These are phyloP conservation scores for Synchiropus splendidus DNA, from an alignment of 2,113 vertebrate genomes.

Conservation along the genomic window DNA sequence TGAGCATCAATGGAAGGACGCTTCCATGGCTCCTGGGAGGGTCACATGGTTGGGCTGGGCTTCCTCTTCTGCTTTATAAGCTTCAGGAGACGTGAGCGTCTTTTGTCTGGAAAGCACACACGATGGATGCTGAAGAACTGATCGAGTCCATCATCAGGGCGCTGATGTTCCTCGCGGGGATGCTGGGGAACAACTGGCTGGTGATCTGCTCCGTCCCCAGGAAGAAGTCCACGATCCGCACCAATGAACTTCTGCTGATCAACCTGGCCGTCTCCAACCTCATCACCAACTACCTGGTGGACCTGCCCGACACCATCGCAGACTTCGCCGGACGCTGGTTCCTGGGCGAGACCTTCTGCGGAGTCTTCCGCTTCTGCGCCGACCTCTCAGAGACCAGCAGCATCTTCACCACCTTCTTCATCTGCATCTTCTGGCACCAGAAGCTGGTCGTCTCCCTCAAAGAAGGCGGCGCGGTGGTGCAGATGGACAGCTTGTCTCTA, in stretches of 20 bases:
- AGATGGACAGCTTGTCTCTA: conserved; percentile 51
- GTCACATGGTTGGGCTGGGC: conserved; percentile 15
- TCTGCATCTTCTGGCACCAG: conserved; percentile 67
- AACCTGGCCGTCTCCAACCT: conserved; percentile 69
- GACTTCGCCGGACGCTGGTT: conserved; percentile 53
- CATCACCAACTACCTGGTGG: conserved; percentile 69
- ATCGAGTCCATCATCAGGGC: conserved; percentile 45
- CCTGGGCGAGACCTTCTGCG: conserved; percentile 51
- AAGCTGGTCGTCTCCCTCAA: conserved; percentile 66
- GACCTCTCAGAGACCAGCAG: conserved; percentile 68
- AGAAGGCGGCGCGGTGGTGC: conserved; percentile 44
- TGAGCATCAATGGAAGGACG: no score
- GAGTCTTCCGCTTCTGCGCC: conserved; percentile 49
- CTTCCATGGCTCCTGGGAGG: no score
- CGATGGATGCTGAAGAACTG: conserved; percentile 36
- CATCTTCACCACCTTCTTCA: conserved; percentile 67
- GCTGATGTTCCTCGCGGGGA: conserved; percentile 56
- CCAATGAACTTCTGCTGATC: conserved; percentile 61
- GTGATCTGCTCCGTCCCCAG: conserved; percentile 44
- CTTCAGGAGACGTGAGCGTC: conserved; percentile 1
- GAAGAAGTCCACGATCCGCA: conserved; percentile 35
- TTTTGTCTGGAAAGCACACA: background rate
- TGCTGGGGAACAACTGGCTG: conserved; percentile 66
- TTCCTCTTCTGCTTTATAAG: conserved; percentile 21
- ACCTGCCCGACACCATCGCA: conserved; percentile 56